phyloP scores from a whole-genome alignment of 2,797 vertebrate genomes.

The Furcifer pardalis region DNA sequence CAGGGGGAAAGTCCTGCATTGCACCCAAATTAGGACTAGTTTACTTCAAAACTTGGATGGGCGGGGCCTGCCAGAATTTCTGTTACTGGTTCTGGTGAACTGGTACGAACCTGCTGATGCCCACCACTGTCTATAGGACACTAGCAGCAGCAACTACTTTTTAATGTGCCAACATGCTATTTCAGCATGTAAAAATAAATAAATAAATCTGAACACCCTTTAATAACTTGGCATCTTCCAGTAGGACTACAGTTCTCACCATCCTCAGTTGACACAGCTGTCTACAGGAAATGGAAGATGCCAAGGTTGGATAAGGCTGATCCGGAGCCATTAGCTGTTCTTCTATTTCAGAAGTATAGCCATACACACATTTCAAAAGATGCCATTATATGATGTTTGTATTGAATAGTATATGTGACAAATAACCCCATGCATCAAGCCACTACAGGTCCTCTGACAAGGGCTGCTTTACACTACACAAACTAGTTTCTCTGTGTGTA shows the following conservation, averaged over 20 bases:
- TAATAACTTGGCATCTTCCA: not conserved
- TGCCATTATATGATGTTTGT: not conserved
- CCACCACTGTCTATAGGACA: not conserved
- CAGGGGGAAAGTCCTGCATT: too few species aligned
- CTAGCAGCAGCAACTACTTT: not conserved
- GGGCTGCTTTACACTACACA: not conserved
- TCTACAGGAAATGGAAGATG: not conserved
- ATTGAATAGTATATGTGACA: not conserved
- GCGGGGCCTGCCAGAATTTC: too few species aligned
- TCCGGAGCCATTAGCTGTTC: not conserved
- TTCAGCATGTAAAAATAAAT: not conserved
- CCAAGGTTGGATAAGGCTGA: not conserved
- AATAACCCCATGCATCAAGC: not conserved
- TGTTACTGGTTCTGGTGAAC: too few species aligned
- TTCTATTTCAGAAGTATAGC: not conserved
- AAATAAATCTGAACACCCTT: not conserved
- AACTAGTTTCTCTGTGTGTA: too few species aligned
- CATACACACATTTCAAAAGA: not conserved
- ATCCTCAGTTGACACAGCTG: not conserved
- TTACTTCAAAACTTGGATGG: too few species aligned
- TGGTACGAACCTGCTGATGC: too few species aligned
- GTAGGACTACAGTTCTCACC: not conserved
- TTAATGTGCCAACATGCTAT: not conserved
- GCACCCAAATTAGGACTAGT: too few species aligned
- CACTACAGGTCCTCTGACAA: not conserved